Base-by-base conservation (phyloP, 2,888 invertebrate genomes). In the Sepioteuthis lessoniana region DNA sequence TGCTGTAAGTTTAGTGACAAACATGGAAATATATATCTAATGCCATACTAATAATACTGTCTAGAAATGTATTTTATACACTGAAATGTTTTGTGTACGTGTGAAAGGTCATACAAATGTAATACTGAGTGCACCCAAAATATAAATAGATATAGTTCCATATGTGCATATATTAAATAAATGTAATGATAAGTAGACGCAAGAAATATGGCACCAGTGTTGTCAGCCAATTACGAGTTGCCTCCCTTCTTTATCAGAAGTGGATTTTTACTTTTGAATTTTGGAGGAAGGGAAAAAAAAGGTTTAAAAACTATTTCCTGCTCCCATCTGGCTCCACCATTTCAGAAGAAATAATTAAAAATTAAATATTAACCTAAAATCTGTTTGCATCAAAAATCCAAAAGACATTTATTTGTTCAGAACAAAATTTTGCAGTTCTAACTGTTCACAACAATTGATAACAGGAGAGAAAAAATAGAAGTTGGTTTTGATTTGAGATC, bases 361-460 rank as follows among this genome's bases (percentile, higher is more conserved):
- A 76, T 76, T 76, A 76, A 76, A 76, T 76, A 76, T 31, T n/a
- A 76, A 76, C 76, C n/a, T 76, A 76, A 76, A 76, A 76, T 76
- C 31, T 60, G 2, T 76, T 35, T 76, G 76, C 76, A 76, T 76
- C 76, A 76, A 76, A 8, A 76, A 76, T 76, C 10, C 16, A 76
- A 76, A n/a, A 76, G 76, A n/a, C 16, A 76, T 76, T 60, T 8
- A 60, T 60, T 76, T n/a, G 76, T 76, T 76, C 76, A 76, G 76
- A 76, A 76, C 76, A 76, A 76, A n/a, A 76, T 76, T n/a, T 35
- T 76, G 76, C 76, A 76, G 76, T 76, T 76, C n/a, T 28, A 60
- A 76, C 76, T 76, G n/a, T n/a, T 76, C 76, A n/a, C 76, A 76
- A 76, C n/a, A 76, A 76, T 76, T 76, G 76, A 76, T 76, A 76